Base-by-base conservation (phyloP, 2,888 invertebrate genomes). In the Athalia circularis region DNA sequence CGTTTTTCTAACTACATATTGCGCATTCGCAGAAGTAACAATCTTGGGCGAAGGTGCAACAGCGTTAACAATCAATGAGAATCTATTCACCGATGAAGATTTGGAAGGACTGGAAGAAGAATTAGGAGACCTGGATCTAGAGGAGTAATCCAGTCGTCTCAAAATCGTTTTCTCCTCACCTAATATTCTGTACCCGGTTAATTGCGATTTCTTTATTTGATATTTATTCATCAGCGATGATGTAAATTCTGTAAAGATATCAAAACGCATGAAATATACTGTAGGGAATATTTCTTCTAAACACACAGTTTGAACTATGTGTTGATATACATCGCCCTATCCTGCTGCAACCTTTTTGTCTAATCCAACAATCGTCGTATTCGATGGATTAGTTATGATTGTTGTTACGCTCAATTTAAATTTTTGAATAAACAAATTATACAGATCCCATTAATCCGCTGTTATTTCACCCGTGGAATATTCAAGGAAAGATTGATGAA, bases 11-110 rank as follows among this genome's bases (percentile, higher is more conserved):
- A 59, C n/a, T 3, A 4, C 8, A n/a, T 48, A 8, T 13, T 4
- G 15, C 47, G 6, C 13, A 50, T n/a, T n/a, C 13, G 45, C 59
- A 72, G 72, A 72, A 72, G 72, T 59, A 78, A 82, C 82, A 62
- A 78, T 88, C 64, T 85, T 83, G 52, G 87, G 86, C 15, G 92
- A 91, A 83, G 91, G 90, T 72, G 92, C 92, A 54, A 91, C 93
- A 79, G 94, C 94, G 6, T 95, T 95, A 62, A 96, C 97, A 76
- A 97, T 98, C 84, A 97, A 98, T 90, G 97, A 97, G 90, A 96
- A 97, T 91, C 93, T 98, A n/a, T 98, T 98, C 92, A 93, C 95
- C 45, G 97, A 96, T 86, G 96, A 96, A 88, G 96, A 96, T 86
- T 91, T 96, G 77, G 96, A 94, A 82, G 94, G 93, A 80, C 89